Conservation (phyloP, 2,113 vertebrate species). For the Lutjanus erythropterus region DNA sequence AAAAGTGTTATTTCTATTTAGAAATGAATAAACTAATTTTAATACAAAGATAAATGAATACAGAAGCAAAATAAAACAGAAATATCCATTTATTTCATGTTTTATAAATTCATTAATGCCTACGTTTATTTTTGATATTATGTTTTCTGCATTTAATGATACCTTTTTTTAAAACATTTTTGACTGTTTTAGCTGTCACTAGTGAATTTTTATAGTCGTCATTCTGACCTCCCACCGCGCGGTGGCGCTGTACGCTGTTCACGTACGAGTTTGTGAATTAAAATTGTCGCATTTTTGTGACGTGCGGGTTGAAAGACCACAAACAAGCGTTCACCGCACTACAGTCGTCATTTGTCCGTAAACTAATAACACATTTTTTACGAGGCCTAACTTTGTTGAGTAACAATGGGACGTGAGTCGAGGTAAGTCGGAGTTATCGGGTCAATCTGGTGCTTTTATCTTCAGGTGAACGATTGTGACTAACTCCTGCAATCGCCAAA, state of each 20-base stretch:
- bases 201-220: not conserved
- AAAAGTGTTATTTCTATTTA: too few species aligned
- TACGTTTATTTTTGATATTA: too few species aligned
- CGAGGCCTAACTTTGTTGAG: not conserved
- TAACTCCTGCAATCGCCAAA: not conserved
- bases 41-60: too few species aligned
- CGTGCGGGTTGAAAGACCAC: constrained; percentile 21
- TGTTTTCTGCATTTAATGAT: too few species aligned
- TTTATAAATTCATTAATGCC: too few species aligned
- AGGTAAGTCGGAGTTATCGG: constrained; percentile 60
- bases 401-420: constrained; percentile 83
- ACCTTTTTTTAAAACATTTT: too few species aligned
- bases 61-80: too few species aligned
- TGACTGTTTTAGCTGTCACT: too few species aligned
- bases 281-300: constrained; percentile 59
- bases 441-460: not conserved
- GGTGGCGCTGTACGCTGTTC: constrained; percentile 18
- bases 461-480: not conserved
- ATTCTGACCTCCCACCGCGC: constrained; percentile 43
- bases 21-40: too few species aligned
- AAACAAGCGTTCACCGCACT: constrained; percentile 5
- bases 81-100: too few species aligned
- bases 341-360: not conserved
- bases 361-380: not conserved
- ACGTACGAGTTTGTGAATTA: not conserved